These are phyloP conservation scores for Otolemur crassicaudatus DNA, from an alignment of 2,797 vertebrate species.

Conservation along the genomic window DNA sequence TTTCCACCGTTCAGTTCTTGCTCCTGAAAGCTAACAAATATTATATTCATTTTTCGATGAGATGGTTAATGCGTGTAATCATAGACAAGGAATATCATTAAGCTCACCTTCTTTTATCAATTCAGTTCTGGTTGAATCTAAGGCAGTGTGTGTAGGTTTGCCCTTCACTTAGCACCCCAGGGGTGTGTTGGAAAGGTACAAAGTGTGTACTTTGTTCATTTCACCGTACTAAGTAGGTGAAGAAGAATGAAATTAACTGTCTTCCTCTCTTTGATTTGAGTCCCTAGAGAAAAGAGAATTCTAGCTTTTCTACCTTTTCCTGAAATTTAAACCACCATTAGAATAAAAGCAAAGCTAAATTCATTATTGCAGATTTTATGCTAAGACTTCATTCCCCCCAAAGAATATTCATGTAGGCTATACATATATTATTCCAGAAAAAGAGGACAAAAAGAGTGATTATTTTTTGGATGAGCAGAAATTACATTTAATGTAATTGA, in stretches of 20 bases:
- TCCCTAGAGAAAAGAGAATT: not conserved
- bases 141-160: not conserved
- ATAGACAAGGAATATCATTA: not conserved
- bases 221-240: not conserved
- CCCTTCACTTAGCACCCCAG: not conserved
- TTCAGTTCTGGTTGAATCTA: not conserved
- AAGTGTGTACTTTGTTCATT: not conserved
- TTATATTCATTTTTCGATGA: not conserved
- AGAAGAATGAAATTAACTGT: not conserved
- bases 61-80: not conserved
- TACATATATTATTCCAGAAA: not conserved
- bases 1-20: not conserved
- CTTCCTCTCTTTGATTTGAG: not conserved
- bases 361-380: slow-evolving; percentile 8
- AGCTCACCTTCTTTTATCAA: not conserved
- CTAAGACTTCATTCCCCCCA: not conserved
- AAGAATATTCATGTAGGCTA: not conserved
- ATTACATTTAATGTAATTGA: slow-evolving; percentile 38
- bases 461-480: slow-evolving; percentile 48
- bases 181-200: not conserved
- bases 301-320: not conserved
- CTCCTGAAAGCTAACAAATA: not conserved
- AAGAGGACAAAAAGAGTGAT: not conserved
- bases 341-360: slow-evolving; percentile 38
- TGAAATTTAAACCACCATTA: not conserved